A percentile compares a stretch with the other conserved stretches of the same genome.
Conservation (phyloP, 2,797 vertebrate genomes). For the Pseudopleuronectes americanus region DNA sequence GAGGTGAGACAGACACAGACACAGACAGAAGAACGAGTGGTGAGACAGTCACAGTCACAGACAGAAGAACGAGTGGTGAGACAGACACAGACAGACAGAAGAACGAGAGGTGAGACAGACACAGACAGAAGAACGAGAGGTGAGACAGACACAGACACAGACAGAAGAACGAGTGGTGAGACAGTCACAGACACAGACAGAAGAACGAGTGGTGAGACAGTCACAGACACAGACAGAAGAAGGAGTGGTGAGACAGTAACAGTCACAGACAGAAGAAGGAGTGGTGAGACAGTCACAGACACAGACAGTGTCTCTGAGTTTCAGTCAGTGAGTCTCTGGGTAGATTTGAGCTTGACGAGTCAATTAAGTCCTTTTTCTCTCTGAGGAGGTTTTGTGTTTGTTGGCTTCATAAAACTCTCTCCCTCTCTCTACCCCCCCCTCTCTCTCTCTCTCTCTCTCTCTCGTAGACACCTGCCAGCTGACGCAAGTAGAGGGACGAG, state of each 20-base stretch:
- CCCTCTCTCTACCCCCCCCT: too few species aligned
- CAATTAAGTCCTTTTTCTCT: constrained; percentile 66
- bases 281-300: constrained; percentile 15
- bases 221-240: not conserved
- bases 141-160: not conserved
- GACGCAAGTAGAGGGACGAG: constrained; percentile 50
- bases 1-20: too few species aligned
- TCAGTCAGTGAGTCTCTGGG: constrained; percentile 55
- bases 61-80: too few species aligned
- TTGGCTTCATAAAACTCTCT: constrained; percentile 44
- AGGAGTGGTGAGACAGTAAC: too few species aligned
- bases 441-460: too few species aligned
- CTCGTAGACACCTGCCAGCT: constrained; percentile 66
- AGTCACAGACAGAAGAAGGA: too few species aligned
- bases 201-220: constrained; percentile 15
- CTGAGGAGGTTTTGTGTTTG: constrained; percentile 62
- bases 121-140: too few species aligned
- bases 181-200: constrained; percentile 19
- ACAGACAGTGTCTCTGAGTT: constrained; percentile 30
- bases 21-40: too few species aligned
- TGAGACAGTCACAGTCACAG: too few species aligned
- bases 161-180: not conserved
- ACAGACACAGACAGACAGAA: not conserved
- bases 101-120: too few species aligned
- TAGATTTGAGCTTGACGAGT: constrained; percentile 70